phyloP scores from a whole-genome alignment of 2,888 invertebrate genomes.

The Plebejus argus region DNA sequence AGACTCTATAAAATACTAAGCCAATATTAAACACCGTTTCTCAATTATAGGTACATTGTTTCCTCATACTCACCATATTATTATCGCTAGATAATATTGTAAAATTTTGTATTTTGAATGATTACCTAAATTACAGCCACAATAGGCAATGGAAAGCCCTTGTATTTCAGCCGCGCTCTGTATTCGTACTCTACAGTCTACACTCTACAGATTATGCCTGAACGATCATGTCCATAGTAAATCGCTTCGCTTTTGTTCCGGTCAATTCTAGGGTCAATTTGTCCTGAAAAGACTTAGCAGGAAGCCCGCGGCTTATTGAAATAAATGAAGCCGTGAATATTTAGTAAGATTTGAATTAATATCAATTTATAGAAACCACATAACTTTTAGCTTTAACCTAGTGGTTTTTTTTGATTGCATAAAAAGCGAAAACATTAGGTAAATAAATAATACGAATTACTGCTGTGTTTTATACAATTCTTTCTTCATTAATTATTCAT shows the following conservation, averaged over 20 bases:
- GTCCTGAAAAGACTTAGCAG: neutral
- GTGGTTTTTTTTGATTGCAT: too few species aligned
- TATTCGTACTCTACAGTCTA: neutral
- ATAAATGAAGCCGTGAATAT: neutral
- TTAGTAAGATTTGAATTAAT: neutral
- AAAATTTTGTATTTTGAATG: neutral
- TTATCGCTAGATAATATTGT: neutral
- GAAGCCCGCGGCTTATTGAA: neutral
- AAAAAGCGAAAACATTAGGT: too few species aligned
- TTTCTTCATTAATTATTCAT: too few species aligned
- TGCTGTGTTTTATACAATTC: too few species aligned
- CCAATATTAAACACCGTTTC: neutral
- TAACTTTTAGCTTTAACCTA: neutral
- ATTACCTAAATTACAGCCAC: neutral
- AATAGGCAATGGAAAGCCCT: neutral
- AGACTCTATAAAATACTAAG: neutral
- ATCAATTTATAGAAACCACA: neutral
- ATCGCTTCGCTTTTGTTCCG: neutral
- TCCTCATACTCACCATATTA: too few species aligned
- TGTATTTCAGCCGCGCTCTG: neutral
- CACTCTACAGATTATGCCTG: neutral
- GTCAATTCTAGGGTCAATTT: slow-evolving; percentile 12
- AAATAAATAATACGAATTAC: too few species aligned
- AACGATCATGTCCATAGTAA: neutral
- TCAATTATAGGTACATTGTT: too few species aligned